Evolutionary conservation across 1,140 invertebrate genomes (phyloP).

Genomic region (Penaeus chinensis): DNA sequence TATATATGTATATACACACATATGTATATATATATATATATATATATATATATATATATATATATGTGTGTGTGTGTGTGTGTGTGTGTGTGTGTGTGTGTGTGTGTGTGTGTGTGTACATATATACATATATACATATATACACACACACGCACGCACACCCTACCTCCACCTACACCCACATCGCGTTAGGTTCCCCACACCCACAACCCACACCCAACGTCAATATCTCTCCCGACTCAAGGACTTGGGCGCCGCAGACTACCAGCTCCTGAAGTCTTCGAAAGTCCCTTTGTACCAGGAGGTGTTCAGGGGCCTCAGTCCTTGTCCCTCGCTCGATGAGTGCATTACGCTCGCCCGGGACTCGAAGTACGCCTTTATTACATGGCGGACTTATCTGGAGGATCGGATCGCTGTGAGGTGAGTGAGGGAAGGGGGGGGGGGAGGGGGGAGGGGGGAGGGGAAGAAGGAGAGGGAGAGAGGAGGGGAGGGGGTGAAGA

Average conservation of each 20-base stretch:
- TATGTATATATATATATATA: slow-evolving; percentile 20
- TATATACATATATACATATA: neutral
- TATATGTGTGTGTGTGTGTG: too few species aligned
- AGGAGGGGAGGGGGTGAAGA: too few species aligned
- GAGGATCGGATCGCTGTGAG: slow-evolving; percentile 57
- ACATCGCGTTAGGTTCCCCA: too few species aligned
- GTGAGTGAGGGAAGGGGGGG: neutral
- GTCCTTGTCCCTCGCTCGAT: slow-evolving; percentile 48
- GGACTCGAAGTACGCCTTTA: slow-evolving; percentile 60
- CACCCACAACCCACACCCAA: too few species aligned
- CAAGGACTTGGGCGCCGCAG: slow-evolving; percentile 56
- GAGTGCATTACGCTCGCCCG: slow-evolving; percentile 33
- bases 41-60: slow-evolving; percentile 14
- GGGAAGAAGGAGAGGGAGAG: too few species aligned
- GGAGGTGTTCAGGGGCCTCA: slow-evolving; percentile 43
- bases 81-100: too few species aligned
- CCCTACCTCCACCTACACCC: too few species aligned
- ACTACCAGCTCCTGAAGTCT: slow-evolving; percentile 59
- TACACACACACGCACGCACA: too few species aligned
- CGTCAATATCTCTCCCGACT: too few species aligned
- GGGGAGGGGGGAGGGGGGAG: too few species aligned
- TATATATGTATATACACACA: slow-evolving; percentile 8
- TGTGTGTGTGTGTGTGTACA: too few species aligned
- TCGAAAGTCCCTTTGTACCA: slow-evolving; percentile 56
- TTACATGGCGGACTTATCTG: slow-evolving; percentile 60